phyloP scores from a whole-genome alignment of 2,113 vertebrate species.

The Oriolus oriolus region DNA sequence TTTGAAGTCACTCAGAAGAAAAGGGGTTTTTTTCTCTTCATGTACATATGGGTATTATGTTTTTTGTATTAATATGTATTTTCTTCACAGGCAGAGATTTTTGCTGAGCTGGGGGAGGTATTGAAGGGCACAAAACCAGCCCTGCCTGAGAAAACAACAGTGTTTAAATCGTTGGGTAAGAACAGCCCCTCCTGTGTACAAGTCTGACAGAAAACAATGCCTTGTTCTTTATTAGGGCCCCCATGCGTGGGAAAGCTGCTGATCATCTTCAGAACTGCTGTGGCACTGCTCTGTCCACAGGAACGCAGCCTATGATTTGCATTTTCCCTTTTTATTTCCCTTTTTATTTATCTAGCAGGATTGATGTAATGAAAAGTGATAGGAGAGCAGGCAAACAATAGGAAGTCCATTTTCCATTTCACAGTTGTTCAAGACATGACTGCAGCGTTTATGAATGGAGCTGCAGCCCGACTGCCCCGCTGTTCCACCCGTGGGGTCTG shows the following conservation, averaged over 20 bases:
- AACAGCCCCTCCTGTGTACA: neutral
- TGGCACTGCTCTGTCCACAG: neutral
- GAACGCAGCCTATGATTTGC: neutral
- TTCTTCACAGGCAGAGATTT: conserved; percentile 80
- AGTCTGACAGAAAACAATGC: conserved; percentile 13
- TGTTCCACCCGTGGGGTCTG: neutral
- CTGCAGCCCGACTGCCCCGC: neutral
- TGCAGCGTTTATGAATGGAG: neutral
- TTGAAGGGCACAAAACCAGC: conserved; percentile 83
- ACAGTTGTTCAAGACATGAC: neutral
- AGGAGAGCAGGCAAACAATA: neutral
- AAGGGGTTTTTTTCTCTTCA: neutral
- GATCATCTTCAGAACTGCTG: neutral
- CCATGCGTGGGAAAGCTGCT: conserved; percentile 8
- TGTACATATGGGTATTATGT: neutral
- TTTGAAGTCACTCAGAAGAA: neutral
- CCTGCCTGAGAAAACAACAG: conserved; percentile 84
- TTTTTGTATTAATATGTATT: neutral
- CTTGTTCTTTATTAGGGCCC: neutral
- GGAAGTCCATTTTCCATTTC: neutral
- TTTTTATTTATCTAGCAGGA: neutral
- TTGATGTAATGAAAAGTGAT: conserved; percentile 12
- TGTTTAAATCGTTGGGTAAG: conserved; percentile 96
- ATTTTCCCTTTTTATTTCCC: neutral
- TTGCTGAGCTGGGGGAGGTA: conserved; percentile 92